Percentiles rank a stretch among this genome's conserved stretches.
Conservation (phyloP, 2,888 invertebrate species). For the Drosophila pseudotakahashii region DNA sequence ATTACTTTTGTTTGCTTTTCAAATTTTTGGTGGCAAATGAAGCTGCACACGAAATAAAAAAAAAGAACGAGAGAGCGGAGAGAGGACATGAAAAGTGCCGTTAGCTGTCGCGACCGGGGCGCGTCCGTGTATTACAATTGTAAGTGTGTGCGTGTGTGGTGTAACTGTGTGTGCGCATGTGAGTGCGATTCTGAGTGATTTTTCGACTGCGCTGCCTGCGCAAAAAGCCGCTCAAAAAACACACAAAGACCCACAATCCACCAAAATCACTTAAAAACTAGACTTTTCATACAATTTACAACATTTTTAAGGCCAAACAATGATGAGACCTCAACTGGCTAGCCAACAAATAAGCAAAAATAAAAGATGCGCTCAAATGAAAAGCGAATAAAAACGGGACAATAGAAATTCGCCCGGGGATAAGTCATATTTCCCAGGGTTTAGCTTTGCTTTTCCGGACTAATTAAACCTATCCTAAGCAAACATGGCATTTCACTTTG, state of each 20-base stretch:
- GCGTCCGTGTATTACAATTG: constrained; percentile 66
- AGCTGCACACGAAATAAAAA: constrained; percentile 33
- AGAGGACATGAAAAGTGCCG: constrained; percentile 59
- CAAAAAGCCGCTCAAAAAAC: constrained; percentile 47
- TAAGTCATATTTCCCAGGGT: constrained; percentile 40
- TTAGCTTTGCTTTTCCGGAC: constrained; percentile 35
- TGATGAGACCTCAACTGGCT: constrained; percentile 32
- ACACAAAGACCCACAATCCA: constrained; percentile 6
- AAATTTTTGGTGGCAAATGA: constrained; percentile 60
- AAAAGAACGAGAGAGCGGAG: constrained; percentile 17
- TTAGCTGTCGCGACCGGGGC: constrained; percentile 68
- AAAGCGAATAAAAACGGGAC: constrained; percentile 38
- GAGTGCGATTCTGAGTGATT: constrained; percentile 53
- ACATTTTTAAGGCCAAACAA: constrained; percentile 42
- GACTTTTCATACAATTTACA: constrained; percentile 21
- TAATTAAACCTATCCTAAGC: constrained; percentile 37
- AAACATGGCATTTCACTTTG: constrained; percentile 27
- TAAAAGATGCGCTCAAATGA: constrained; percentile 47
- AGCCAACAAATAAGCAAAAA: constrained; percentile 11
- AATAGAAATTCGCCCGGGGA: constrained; percentile 46
- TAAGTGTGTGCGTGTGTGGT: constrained; percentile 22
- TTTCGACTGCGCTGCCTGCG: constrained; percentile 48
- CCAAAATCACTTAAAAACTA: constrained; percentile 26
- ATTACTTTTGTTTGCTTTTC: constrained; percentile 37
- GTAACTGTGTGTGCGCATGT: constrained; percentile 48